Conservation (phyloP, 2,797 vertebrate genomes). For the Alauda arvensis region DNA sequence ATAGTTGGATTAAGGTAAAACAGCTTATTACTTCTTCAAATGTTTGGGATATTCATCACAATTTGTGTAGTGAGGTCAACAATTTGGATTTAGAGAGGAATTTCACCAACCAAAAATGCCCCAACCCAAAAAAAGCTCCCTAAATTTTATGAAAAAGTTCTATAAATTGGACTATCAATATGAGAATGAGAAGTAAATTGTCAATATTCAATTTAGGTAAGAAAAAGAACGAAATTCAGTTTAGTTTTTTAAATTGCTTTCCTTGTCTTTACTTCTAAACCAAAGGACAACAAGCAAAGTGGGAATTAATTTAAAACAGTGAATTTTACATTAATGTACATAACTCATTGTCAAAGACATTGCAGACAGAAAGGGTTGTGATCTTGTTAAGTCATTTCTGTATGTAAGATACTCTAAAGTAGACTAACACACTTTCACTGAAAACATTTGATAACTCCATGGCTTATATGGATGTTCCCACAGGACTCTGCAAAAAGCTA, state of each 20-base stretch:
- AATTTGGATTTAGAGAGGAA: background rate
- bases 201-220: background rate
- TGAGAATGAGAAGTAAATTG: background rate
- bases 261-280: background rate
- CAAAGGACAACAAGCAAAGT: background rate
- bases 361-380: background rate
- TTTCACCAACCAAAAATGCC: background rate
- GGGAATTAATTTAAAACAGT: background rate
- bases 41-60: background rate
- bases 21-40: background rate
- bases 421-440: background rate
- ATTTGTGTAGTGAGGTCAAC: background rate
- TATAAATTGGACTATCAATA: background rate
- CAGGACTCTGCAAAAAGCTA: background rate
- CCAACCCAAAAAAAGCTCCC: accelerated
- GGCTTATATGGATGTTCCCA: background rate
- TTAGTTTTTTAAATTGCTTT: background rate
- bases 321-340: background rate
- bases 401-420: background rate
- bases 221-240: background rate
- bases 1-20: background rate
- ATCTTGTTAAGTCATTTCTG: background rate
- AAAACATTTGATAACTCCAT: background rate
- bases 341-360: background rate
- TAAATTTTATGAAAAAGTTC: background rate